phyloP scores from a whole-genome alignment of 2,888 invertebrate genomes.

The Leucophenga montana region DNA sequence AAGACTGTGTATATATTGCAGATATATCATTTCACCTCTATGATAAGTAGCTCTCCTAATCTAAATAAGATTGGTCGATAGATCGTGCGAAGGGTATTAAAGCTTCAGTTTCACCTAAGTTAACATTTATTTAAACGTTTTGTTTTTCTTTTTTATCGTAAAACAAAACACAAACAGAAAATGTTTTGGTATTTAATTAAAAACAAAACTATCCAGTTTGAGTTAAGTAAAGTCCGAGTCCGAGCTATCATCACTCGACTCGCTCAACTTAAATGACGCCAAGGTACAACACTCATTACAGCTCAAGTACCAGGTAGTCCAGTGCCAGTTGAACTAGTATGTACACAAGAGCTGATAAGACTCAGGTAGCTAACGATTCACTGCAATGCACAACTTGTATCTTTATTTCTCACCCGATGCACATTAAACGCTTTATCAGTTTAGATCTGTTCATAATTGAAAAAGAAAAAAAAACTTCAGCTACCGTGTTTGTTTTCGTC shows the following conservation, averaged over 20 bases:
- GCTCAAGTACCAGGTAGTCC: slow-evolving; percentile 8
- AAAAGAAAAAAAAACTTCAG: slow-evolving; percentile 71
- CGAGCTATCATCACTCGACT: not conserved
- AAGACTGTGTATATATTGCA: too few relatives aligned
- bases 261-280: not conserved
- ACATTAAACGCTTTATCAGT: slow-evolving; percentile 55
- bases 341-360: not conserved
- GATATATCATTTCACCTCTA: too few relatives aligned
- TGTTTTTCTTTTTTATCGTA: not conserved
- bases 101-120: too few relatives aligned
- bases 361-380: not conserved
- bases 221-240: not conserved
- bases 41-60: too few relatives aligned
- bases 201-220: not conserved
- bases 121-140: slow-evolving; percentile 15
- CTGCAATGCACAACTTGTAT: not conserved
- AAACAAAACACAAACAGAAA: not conserved
- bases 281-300: slow-evolving; percentile 21
- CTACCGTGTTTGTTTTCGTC: slow-evolving; percentile 57
- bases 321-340: too few relatives aligned
- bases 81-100: too few relatives aligned
- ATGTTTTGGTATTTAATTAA: not conserved
- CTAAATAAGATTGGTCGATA: too few relatives aligned
- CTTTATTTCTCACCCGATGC: too few relatives aligned
- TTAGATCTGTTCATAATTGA: slow-evolving; percentile 71